Base-by-base conservation (phyloP, 2,888 invertebrate species). In the Automeris io region DNA sequence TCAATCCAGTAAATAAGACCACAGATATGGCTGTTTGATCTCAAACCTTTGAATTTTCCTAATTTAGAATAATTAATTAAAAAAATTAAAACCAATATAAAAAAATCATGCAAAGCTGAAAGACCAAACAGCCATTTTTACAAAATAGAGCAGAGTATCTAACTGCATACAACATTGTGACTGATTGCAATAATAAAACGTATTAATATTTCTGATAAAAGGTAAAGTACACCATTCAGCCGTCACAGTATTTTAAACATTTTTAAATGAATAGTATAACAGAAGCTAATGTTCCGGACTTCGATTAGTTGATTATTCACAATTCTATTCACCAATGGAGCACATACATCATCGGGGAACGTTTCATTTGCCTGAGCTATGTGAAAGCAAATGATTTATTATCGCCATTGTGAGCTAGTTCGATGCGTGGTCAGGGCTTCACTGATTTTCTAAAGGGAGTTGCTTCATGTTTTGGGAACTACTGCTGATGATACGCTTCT, bases 351-450 rank as follows among this genome's bases (percentile, higher is more conserved):
- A 59, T 51, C 41, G 35, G 41, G 29, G 18, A 11, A 46, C 42
- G 39, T 50, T 47, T 42, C 48, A 48, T 40, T 43, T 41, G 35
- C 36, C 35, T 21, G 43, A 43, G 48, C 47, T 35, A 42, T 45
- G 51, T 52, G 60, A 61, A 60, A 59, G 59, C 52, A 39, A 45
- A 57, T 61, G 62, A 63, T 62, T 62, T 61, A 63, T 60, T 50
- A 53, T 47, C 43, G 41, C 35, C 40, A 32, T 41, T 33, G 29
- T 29, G 29, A n/a, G 29, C 29, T 16, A 16, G 29, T 29, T 29
- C 18, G 42, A 51, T 49, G 50, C 51, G 44, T 44, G 51, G 44
- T 53, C 25, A 8, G 22, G 35, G 3, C 33, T 36, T 42, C 40
- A 35, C 56, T 57, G 57, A 58, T 58, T 60, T 61, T 58, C 55